A percentile compares a stretch with the other conserved stretches of the same genome.
Conservation (phyloP, 2,888 invertebrate species). For the Drosophila meridionalis region DNA sequence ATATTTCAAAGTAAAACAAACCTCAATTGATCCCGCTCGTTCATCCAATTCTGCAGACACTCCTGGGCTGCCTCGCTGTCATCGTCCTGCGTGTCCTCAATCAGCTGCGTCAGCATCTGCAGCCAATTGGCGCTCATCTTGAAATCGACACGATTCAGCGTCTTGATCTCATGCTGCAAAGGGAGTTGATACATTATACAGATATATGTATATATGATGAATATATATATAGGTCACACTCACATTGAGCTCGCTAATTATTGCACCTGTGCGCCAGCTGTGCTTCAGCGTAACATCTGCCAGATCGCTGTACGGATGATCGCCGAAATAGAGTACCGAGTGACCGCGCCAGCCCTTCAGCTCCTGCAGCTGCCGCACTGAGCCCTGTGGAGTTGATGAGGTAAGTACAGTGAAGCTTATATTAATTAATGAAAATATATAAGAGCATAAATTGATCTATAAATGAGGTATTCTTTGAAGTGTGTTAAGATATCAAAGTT, state of each 20-base stretch:
- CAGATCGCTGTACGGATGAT: conserved; percentile 98
- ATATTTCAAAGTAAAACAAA: conserved; percentile 70
- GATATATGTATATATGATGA: not conserved
- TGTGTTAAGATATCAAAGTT: too few species aligned
- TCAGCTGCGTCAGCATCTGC: conserved; percentile 95
- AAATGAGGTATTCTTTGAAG: not conserved
- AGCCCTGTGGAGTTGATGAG: conserved; percentile 88
- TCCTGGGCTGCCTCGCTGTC: conserved; percentile 89
- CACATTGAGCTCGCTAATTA: conserved; percentile 97
- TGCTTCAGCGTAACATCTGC: conserved; percentile 98
- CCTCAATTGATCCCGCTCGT: conserved; percentile 91
- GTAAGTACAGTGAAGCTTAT: not conserved
- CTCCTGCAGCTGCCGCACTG: conserved; percentile 95
- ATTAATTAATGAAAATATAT: too few species aligned
- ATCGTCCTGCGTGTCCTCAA: conserved; percentile 95
- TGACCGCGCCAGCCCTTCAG: conserved; percentile 97
- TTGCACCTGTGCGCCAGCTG: conserved; percentile 99
- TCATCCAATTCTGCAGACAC: conserved; percentile 91
- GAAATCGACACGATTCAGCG: conserved; percentile 92
- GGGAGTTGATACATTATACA: not conserved
- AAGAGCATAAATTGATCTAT: not conserved
- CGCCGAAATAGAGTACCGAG: conserved; percentile 98
- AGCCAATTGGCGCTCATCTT: conserved; percentile 96
- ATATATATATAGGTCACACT: conserved; percentile 61
- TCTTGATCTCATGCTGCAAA: conserved; percentile 94